These are phyloP conservation scores for Macrophya annulata DNA, from an alignment of 2,888 invertebrate genomes.

Conservation along the genomic window DNA sequence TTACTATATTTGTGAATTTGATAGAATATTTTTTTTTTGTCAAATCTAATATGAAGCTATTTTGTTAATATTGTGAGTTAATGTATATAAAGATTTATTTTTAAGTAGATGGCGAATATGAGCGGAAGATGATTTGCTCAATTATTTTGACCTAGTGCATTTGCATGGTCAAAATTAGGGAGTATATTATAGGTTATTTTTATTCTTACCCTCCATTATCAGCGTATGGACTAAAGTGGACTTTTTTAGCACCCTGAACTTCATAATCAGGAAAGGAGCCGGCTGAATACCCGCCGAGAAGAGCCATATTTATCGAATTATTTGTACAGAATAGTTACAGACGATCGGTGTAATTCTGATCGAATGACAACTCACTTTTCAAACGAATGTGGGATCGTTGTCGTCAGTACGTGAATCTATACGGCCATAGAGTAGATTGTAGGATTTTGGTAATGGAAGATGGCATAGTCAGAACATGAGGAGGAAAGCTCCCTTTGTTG, in stretches of 20 bases:
- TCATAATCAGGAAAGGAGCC: slow-evolving; percentile 80
- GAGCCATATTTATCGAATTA: slow-evolving; percentile 67
- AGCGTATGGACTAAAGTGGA: slow-evolving; percentile 85
- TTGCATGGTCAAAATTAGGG: slow-evolving; percentile 42
- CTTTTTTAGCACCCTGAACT: slow-evolving; percentile 80
- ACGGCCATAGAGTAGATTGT: background rate
- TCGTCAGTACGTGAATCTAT: background rate
- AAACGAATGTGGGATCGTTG: background rate
- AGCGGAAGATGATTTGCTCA: background rate
- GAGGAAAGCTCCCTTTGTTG: background rate
- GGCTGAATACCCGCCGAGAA: slow-evolving; percentile 73
- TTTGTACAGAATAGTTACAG: background rate
- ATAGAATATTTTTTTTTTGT: background rate
- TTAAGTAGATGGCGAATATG: background rate
- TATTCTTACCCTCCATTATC: slow-evolving; percentile 88
- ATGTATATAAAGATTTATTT: no score
- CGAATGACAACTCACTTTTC: slow-evolving; percentile 69
- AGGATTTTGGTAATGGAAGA: background rate
- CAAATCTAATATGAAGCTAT: background rate
- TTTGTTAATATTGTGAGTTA: background rate
- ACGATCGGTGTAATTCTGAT: background rate
- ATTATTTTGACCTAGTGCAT: slow-evolving; percentile 17
- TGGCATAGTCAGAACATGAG: background rate
- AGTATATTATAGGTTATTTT: slow-evolving; percentile 62
- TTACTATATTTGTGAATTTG: background rate